These are phyloP conservation scores for Scrobipalpa atriplicella DNA, from an alignment of 2,888 invertebrate species.

Conservation along the genomic window DNA sequence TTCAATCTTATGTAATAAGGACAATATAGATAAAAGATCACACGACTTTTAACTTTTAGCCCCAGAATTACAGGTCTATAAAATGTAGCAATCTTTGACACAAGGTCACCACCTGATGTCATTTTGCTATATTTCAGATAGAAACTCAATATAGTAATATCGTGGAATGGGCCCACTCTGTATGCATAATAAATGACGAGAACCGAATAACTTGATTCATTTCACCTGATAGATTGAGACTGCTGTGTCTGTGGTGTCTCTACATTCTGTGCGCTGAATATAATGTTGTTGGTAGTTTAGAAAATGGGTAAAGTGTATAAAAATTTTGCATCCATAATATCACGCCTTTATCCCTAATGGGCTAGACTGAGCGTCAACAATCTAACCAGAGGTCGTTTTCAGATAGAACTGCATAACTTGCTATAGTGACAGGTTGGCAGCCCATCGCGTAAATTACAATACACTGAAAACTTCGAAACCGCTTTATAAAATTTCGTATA, in stretches of 20 bases:
- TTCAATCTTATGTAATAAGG: too few relatives aligned
- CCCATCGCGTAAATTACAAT: too few relatives aligned
- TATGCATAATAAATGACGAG: constrained; percentile 5
- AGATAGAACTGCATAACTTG: too few relatives aligned
- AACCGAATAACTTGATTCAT: constrained; percentile 13
- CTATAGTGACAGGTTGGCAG: too few relatives aligned
- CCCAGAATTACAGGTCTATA: constrained; percentile 16
- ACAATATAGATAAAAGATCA: not conserved
- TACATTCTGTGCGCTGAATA: not conserved
- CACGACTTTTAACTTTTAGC: constrained; percentile 1
- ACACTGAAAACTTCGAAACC: too few relatives aligned
- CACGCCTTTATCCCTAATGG: too few relatives aligned
- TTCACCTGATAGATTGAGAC: constrained; percentile 7
- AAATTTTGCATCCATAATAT: too few relatives aligned
- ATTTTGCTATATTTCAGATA: constrained; percentile 4
- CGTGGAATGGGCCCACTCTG: constrained; percentile 2
- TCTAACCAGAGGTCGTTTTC: too few relatives aligned
- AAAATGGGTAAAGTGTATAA: too few relatives aligned
- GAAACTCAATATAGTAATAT: constrained; percentile 3
- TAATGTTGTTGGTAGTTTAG: too few relatives aligned
- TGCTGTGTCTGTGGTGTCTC: not conserved
- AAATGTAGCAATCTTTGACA: constrained; percentile 20
- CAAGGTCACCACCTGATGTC: constrained; percentile 19
- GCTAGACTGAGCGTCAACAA: too few relatives aligned
- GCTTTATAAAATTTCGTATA: too few relatives aligned